Evolutionary conservation across 1,140 invertebrate species (phyloP).

Genomic region (Panonychus citri): DNA sequence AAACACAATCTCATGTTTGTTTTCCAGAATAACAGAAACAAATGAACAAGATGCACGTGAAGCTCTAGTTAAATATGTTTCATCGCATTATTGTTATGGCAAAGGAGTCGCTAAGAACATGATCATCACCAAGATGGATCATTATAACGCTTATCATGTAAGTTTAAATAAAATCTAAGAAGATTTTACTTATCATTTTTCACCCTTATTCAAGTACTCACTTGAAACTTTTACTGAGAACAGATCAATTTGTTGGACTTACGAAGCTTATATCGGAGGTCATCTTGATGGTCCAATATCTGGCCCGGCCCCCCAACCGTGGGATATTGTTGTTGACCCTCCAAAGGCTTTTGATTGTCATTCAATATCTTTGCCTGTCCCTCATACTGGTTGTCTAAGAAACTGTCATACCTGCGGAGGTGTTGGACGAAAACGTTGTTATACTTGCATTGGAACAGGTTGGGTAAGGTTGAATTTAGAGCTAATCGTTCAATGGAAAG

Average conservation of each 20-base stretch:
- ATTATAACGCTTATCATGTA: conserved; percentile 32
- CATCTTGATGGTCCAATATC: conserved; percentile 15
- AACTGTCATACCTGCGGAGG: conserved; percentile 31
- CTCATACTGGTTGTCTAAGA: conserved; percentile 33
- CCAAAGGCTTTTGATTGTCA: conserved; percentile 26
- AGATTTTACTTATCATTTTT: not conserved
- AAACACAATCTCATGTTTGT: too few species aligned
- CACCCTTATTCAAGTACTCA: conserved; percentile 24
- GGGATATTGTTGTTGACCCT: conserved; percentile 28
- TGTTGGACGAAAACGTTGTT: conserved; percentile 27
- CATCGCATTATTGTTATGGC: conserved; percentile 32
- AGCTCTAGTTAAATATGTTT: conserved; percentile 26
- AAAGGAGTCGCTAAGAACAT: conserved; percentile 27
- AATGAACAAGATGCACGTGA: conserved; percentile 28
- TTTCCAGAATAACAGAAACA: conserved; percentile 15
- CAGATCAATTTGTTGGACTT: conserved; percentile 30
- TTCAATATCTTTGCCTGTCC: conserved; percentile 27
- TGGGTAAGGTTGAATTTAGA: conserved; percentile 1
- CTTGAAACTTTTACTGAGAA: conserved; percentile 35
- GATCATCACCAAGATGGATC: conserved; percentile 26
- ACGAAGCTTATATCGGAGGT: conserved; percentile 27
- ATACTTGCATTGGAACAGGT: conserved; percentile 29
- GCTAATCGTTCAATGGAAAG: too few species aligned
- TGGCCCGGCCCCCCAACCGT: conserved; percentile 29
- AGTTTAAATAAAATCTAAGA: conserved; percentile 11